phyloP scores from a whole-genome alignment of 1,140 invertebrate genomes.

The Meloidogyne floridensis region DNA sequence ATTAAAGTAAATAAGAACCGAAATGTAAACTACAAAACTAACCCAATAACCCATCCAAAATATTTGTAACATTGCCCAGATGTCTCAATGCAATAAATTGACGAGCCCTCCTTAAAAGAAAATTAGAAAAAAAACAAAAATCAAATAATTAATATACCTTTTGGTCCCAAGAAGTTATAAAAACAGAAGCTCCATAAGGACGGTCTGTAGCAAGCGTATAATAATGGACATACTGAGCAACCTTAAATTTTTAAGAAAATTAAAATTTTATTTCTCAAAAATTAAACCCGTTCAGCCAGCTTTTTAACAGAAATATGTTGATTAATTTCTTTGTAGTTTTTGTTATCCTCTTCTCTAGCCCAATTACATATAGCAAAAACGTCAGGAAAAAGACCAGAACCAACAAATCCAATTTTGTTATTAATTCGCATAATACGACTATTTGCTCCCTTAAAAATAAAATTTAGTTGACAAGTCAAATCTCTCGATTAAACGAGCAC shows the following conservation, averaged over 20 bases:
- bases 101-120: constrained; percentile 78
- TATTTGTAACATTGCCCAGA: constrained; percentile 92
- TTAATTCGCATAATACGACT: constrained; percentile 92
- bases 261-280: constrained; percentile 10
- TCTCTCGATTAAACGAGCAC: too few species aligned
- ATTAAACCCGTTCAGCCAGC: constrained; percentile 47
- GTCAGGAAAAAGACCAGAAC: constrained; percentile 61
- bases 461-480: too few species aligned
- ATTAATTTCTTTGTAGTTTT: constrained; percentile 56
- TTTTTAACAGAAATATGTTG: constrained; percentile 56
- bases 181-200: constrained; percentile 57
- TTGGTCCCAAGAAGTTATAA: constrained; percentile 55
- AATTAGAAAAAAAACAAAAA: constrained; percentile 78
- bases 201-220: constrained; percentile 61
- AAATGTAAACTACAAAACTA: neutral
- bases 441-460: constrained; percentile 72
- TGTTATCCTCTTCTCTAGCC: constrained; percentile 54
- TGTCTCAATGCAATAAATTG: constrained; percentile 92
- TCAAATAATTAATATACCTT: constrained; percentile 74
- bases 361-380: constrained; percentile 55
- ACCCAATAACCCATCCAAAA: constrained; percentile 86
- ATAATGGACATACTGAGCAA: constrained; percentile 62
- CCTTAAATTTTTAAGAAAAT: constrained; percentile 21
- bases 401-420: constrained; percentile 82
- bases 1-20: too few species aligned